These are phyloP conservation scores for Neosilurus hyrtlii DNA, from an alignment of 2,797 vertebrate genomes.

Conservation along the genomic window DNA sequence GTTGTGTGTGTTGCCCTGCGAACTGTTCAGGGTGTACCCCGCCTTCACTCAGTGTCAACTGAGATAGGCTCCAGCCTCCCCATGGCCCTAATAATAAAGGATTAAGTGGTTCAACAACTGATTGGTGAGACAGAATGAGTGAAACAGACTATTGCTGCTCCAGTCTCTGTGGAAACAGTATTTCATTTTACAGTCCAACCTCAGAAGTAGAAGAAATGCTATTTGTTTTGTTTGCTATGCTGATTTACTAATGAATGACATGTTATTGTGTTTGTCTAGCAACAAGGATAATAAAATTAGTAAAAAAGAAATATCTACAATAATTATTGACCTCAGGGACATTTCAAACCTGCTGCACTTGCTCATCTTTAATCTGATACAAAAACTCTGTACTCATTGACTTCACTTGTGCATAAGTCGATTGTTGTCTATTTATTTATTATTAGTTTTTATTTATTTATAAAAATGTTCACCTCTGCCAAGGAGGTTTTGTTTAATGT, in stretches of 20 bases:
- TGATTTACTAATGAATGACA: neutral
- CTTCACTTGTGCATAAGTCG: neutral
- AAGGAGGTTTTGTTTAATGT: too few relatives aligned
- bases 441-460: too few relatives aligned
- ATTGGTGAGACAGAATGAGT: too few relatives aligned
- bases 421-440: neutral
- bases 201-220: neutral
- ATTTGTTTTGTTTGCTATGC: neutral
- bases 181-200: neutral
- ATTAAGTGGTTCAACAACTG: too few relatives aligned
- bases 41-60: too few relatives aligned
- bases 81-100: too few relatives aligned
- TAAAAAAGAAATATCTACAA: neutral
- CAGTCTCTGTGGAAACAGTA: neutral
- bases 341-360: neutral
- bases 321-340: neutral
- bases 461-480: too few relatives aligned
- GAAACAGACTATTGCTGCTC: neutral
- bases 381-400: neutral
- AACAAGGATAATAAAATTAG: neutral
- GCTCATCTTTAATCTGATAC: neutral
- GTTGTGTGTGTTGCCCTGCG: too few relatives aligned
- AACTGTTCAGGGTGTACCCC: too few relatives aligned
- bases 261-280: neutral
- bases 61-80: too few relatives aligned